Evolutionary conservation across 2,797 vertebrate species (phyloP).

Genomic region (Epinephelus awoara): DNA sequence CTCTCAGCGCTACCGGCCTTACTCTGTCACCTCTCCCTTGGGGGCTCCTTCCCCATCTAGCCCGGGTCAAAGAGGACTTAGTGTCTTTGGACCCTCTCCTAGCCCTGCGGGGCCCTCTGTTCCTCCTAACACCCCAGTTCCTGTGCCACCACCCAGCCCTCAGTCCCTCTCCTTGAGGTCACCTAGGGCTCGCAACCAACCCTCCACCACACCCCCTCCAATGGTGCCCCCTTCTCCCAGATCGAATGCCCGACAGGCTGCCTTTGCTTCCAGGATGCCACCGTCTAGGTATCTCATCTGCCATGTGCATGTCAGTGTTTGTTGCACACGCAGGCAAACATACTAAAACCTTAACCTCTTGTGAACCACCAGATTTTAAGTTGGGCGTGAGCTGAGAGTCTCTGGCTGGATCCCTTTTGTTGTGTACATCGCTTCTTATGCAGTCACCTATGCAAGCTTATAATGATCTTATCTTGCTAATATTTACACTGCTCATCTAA

Average conservation of each 20-base stretch:
- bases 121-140: conserved; percentile 79
- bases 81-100: conserved; percentile 67
- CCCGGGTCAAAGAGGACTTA: conserved; percentile 75
- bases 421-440: background rate
- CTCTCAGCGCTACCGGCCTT: conserved; percentile 93
- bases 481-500: background rate
- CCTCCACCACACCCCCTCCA: conserved; percentile 78
- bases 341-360: conserved; percentile 59
- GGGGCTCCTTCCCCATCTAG: conserved; percentile 79
- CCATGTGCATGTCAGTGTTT: conserved; percentile 71
- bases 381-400: conserved; percentile 1
- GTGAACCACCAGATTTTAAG: background rate
- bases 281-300: conserved; percentile 92
- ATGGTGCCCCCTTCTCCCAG: conserved; percentile 86
- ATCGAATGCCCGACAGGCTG: conserved; percentile 82
- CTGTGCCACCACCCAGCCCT: conserved; percentile 79
- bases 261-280: conserved; percentile 88
- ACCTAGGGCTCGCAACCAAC: conserved; percentile 77
- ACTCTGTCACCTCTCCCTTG: conserved; percentile 88
- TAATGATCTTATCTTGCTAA: background rate
- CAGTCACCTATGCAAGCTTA: background rate
- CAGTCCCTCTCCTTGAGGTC: conserved; percentile 78
- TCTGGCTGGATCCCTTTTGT: background rate
- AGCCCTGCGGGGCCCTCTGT: conserved; percentile 69
- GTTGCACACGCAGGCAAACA: conserved; percentile 41